phyloP scores from a whole-genome alignment of 2,888 invertebrate species.

The Melanchra persicariae region DNA sequence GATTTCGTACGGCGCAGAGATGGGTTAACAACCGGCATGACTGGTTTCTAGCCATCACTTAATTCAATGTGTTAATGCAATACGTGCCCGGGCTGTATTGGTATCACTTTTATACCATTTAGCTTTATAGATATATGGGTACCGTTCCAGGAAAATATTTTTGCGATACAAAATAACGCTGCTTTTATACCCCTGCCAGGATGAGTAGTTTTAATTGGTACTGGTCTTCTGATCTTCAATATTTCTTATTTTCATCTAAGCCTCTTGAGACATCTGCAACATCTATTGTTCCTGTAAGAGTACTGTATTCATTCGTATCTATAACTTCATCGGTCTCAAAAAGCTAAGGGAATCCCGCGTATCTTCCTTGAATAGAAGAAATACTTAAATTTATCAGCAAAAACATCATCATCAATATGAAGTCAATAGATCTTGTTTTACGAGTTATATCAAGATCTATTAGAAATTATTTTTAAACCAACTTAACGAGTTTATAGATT shows the following conservation, averaged over 20 bases:
- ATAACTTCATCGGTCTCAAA: neutral
- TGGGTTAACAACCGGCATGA: constrained; percentile 36
- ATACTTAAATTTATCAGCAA: neutral
- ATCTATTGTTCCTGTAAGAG: neutral
- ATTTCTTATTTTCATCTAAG: no score
- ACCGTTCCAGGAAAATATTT: neutral
- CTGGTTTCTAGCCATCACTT: constrained; percentile 33
- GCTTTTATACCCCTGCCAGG: neutral
- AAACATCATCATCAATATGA: neutral
- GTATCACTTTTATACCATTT: constrained; percentile 38
- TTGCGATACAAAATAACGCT: neutral
- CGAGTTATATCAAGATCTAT: neutral
- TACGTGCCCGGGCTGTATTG: constrained; percentile 42
- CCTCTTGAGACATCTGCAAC: neutral
- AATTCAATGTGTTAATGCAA: constrained; percentile 46
- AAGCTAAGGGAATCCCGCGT: neutral
- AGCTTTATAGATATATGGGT: neutral
- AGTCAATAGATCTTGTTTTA: constrained; percentile 15
- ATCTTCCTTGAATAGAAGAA: neutral
- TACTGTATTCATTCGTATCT: neutral
- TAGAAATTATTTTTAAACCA: constrained; percentile 16
- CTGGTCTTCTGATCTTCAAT: neutral
- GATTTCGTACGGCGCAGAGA: constrained; percentile 26
- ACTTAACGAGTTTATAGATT: constrained; percentile 19
- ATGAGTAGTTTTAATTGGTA: neutral